A percentile compares a stretch with the other conserved stretches of the same genome.
phyloP scores from a whole-genome alignment of 2,888 invertebrate genomes.

The Arge pagana region DNA sequence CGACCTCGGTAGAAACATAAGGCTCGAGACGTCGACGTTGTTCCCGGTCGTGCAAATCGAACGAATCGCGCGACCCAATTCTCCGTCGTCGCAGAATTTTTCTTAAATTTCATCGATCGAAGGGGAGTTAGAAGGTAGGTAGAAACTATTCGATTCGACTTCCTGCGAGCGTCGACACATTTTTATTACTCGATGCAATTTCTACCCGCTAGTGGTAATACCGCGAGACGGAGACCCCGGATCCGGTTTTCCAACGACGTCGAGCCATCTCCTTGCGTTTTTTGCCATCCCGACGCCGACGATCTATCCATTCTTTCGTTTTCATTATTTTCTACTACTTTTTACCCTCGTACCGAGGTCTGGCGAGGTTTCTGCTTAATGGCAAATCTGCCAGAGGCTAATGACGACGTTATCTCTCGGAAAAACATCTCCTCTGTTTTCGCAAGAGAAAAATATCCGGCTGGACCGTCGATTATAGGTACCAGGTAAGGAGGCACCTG shows the following conservation, averaged over 20 bases:
- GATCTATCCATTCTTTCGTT: slow-evolving; percentile 6
- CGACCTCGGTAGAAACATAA: slow-evolving; percentile 4
- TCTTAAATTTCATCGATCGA: slow-evolving; percentile 5
- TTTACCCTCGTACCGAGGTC: background rate
- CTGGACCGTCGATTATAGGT: no score
- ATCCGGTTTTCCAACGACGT: no score
- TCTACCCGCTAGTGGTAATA: background rate
- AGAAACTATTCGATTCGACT: no score
- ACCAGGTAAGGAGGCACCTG: no score
- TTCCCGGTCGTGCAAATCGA: slow-evolving; percentile 10
- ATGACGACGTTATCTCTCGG: slow-evolving; percentile 6
- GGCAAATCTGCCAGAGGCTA: slow-evolving; percentile 3
- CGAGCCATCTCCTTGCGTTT: no score
- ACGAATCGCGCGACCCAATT: slow-evolving; percentile 9
- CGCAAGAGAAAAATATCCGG: no score
- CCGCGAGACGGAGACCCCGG: slow-evolving; percentile 7
- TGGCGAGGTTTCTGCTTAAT: slow-evolving; percentile 1
- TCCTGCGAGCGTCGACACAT: no score
- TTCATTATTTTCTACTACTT: background rate
- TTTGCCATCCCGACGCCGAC: background rate
- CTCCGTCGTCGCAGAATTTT: background rate
- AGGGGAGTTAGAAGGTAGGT: no score
- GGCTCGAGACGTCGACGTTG: slow-evolving; percentile 12
- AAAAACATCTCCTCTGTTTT: no score
- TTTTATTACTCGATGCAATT: slow-evolving; percentile 1